Evolutionary conservation across 2,113 vertebrate genomes (phyloP), one percentile per base, ranked within the genome.

Genomic region (Lichenostomus cassidix): DNA sequence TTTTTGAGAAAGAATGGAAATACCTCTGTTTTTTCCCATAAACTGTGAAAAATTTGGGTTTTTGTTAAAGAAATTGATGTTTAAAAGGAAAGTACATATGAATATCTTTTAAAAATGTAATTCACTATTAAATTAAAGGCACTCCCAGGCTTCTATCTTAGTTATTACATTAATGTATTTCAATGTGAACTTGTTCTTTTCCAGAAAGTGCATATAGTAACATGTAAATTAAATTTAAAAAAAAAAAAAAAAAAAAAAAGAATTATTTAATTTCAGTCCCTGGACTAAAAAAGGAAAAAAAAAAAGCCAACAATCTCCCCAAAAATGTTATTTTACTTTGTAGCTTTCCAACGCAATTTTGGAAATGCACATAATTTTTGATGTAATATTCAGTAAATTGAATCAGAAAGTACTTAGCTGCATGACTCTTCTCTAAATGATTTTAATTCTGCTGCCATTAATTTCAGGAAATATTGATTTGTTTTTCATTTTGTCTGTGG

Each of bases 381-480:
- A 67, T 0, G 3, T 41, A 80, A 69, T 76, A 62, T 63, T 70
- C 27, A 52, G 35, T 56, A 91, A 95, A 87, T 37, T 93, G 19
- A 87, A 91, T 76, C 65, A 49, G 15, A 89, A 85, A 79, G 39
- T 60, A 41, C 35, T 87, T 68, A 71, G 31, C 28, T 84, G 25
- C 6, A 52, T 75, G 35, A 55, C 27, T 89, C 7, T 68, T 89
- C 74, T 68, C 29, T 39, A 31, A 87, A 81, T 49, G 1, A 59
- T 94, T 78, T 91, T 18, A 83, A 68, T 85, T 94, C 69, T 68
- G 6, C 60, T 90, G 28, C 41, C 63, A 60, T 90, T 79, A 75
- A 37, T 56, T 56, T 82, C 18, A 82, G 75, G 65, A 78, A 68
- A 60, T 90, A 79, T 64, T 71, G 11, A 85, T 91, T 75, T 82